These are phyloP conservation scores for Hyperoplus immaculatus DNA, from an alignment of 2,797 vertebrate species.

Conservation along the genomic window DNA sequence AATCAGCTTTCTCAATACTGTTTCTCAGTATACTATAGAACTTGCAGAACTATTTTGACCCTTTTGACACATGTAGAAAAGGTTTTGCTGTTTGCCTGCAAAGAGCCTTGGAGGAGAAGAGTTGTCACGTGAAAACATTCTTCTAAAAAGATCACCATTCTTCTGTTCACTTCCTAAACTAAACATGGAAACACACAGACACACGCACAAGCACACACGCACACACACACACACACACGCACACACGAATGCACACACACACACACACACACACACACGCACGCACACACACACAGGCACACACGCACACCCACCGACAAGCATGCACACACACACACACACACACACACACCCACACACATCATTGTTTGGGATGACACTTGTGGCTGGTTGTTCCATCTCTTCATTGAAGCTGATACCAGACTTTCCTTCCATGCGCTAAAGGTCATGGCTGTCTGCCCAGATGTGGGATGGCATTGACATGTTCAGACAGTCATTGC, in stretches of 20 bases:
- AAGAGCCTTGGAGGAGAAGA: background rate
- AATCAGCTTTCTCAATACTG: too few relatives aligned
- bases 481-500: background rate
- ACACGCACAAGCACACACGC: background rate
- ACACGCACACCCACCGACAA: too few relatives aligned
- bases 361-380: slow-evolving; percentile 45
- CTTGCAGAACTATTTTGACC: background rate
- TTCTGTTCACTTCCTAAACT: slow-evolving; percentile 25
- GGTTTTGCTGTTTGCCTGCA: background rate
- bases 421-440: slow-evolving; percentile 26
- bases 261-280: too few relatives aligned
- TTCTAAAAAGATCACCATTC: slow-evolving; percentile 11
- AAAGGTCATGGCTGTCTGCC: slow-evolving; percentile 12
- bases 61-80: slow-evolving; percentile 11
- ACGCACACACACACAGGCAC: too few relatives aligned
- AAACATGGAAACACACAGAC: slow-evolving; percentile 16
- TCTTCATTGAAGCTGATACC: slow-evolving; percentile 45
- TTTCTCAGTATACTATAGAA: too few relatives aligned
- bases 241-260: too few relatives aligned
- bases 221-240: too few relatives aligned
- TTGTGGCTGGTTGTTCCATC: slow-evolving; percentile 15
- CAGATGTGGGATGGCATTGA: slow-evolving; percentile 23
- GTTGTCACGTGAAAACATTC: background rate
- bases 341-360: background rate
- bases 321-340: too few relatives aligned